Percentiles rank a stretch among this genome's conserved stretches.
Conservation (phyloP, 2,797 vertebrate genomes). For the Enteromius mattozi region DNA sequence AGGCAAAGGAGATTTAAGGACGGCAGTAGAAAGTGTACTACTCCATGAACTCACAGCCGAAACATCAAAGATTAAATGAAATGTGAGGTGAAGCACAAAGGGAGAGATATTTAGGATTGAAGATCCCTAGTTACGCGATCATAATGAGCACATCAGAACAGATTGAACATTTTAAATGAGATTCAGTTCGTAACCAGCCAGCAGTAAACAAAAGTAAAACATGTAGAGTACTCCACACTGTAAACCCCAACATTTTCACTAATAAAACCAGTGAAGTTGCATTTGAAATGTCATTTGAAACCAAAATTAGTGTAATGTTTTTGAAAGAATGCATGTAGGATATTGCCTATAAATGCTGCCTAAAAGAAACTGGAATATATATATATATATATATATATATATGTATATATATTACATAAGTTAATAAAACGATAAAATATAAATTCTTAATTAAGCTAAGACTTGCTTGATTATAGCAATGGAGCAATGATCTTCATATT, state of each 20-base stretch:
- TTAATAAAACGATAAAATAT: neutral
- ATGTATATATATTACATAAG: neutral
- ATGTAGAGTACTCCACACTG: neutral
- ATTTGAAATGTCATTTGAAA: neutral
- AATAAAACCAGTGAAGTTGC: neutral
- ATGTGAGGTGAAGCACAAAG: conserved; percentile 32
- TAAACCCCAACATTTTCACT: neutral
- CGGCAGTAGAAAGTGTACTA: neutral
- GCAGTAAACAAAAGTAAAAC: neutral
- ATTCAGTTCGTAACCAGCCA: neutral
- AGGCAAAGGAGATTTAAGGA: conserved; percentile 28
- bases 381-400: no score
- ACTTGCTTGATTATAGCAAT: neutral
- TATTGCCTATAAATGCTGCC: neutral
- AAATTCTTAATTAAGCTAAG: neutral
- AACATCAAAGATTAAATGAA: conserved; percentile 39
- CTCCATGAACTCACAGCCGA: conserved; percentile 8
- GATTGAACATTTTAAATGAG: conserved; percentile 31
- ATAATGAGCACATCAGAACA: conserved; percentile 44
- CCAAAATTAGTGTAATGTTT: neutral
- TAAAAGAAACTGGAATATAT: neutral
- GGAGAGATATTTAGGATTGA: conserved; percentile 27
- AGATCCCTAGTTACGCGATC: neutral
- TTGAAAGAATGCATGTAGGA: neutral
- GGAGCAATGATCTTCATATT: neutral